Evolutionary conservation across 2,888 invertebrate species (phyloP).

Genomic region (Cataglyphis rosenhaueri): DNA sequence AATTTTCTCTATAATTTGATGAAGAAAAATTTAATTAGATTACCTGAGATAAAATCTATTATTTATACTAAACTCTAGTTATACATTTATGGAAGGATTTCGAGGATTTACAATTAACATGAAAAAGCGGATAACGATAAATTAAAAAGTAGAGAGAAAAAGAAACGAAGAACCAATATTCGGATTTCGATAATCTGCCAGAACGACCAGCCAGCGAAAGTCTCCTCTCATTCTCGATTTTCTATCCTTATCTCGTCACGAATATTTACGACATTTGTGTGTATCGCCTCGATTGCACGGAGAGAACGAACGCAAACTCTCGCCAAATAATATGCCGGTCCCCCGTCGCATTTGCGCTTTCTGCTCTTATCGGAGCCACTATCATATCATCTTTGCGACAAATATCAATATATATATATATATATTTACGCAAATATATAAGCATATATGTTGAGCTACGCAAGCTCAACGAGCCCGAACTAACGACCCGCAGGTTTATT

Average conservation of each 20-base stretch:
- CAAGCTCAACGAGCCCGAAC: too few species aligned
- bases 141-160: background rate
- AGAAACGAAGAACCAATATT: background rate
- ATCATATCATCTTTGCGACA: constrained; percentile 35
- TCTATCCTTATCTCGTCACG: constrained; percentile 49
- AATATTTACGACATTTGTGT: constrained; percentile 66
- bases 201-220: background rate
- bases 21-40: background rate
- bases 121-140: background rate
- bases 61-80: background rate
- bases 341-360: background rate
- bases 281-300: background rate
- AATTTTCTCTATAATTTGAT: background rate
- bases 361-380: constrained; percentile 27
- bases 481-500: constrained; percentile 27
- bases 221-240: background rate
- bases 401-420: constrained; percentile 25
- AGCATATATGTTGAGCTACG: background rate
- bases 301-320: background rate
- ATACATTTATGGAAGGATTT: background rate
- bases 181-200: background rate
- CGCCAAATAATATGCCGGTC: constrained; percentile 11
- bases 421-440: constrained; percentile 5
- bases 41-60: background rate
- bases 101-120: constrained; percentile 2